Evolutionary conservation across 2,797 vertebrate genomes (phyloP), one percentile per base, ranked within the genome.

Genomic region (Poecilia wingei): DNA sequence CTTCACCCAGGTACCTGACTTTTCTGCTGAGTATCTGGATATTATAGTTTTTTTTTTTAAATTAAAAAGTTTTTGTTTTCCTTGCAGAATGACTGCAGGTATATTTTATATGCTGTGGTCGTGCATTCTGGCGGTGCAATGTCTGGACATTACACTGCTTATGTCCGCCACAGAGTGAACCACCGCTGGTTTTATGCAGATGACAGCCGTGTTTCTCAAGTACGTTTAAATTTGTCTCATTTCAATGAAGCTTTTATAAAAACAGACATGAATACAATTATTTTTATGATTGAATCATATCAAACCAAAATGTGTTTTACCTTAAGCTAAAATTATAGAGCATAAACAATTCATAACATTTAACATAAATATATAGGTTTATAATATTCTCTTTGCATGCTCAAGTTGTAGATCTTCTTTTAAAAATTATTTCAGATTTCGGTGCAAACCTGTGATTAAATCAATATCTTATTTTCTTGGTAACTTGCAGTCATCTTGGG

Each of bases 81-180:
- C 41, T 80, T 76, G 18, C 80, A 95, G 95, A 66, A n/a, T 41
- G 73, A 82, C 59, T 82, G 84, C 64, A 78, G 0, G 41, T 96
- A 95, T 86, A 91, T 80, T 9, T 80, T 96, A 82, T 95, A 91
- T 55, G 94, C 93, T 12, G 95, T 96, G 31, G 87, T 95, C 0
- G 93, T 95, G 47, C 95, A 96, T 80, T 74, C 45, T 59, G 95
- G 95, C 13, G 0, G 0, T 7, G 84, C 91, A 1, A 1, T 0
- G n/a, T 90, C 0, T 36, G 95, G 95, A 1, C 95, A 96, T 83
- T 96, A 95, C 73, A 95, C 95, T 0, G 94, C 95, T 7, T 95
- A 76, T 22, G 84, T 96, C 13, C 84, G 79, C 13, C 47, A 80
- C 43, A 45, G 28, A 12, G 18, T 0, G 13, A 85, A 36, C 46